Evolutionary conservation across 2,888 invertebrate genomes (phyloP), one percentile per base, ranked within the genome.

Genomic region (Podotricha telesiphe): DNA sequence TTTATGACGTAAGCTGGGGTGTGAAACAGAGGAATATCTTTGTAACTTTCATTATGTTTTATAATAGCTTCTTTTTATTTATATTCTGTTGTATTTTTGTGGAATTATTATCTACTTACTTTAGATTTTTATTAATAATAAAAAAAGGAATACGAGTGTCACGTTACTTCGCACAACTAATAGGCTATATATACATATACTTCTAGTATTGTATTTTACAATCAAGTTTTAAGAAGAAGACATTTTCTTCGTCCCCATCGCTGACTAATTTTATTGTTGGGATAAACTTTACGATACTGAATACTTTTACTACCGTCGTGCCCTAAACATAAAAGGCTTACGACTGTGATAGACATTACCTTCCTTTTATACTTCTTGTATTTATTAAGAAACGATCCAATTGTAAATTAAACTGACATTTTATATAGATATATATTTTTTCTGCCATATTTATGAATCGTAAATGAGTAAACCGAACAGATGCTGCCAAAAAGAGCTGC

Each of bases 291-390:
- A 89, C 82, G 87, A 84, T 80, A 84, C 82, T 86, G 85, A 82
- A 89, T 90, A 87, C 88, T 86, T 90, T 88, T 71, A 90, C 86
- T 86, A 86, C 77, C 83, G 83, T 86, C 87, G 86, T 82, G 83
- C 82, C 83, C 84, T 83, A 83, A 86, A 82, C 82, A 83, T 87
- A 84, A 87, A 88, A 87, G 89, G 89, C 88, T 89, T 86, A 81
- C 83, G 73, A 67, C 63, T 66, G 64, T 53, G 51, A 66, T 63
- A 63, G 66, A 50, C 66, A 64, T 68, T 66, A 66, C 66, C 62
- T 68, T 63, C 15, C 28, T 55, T 63, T 59, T 59, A 58, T 58
- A n/a, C 61, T 68, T 51, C 61, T 71, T 51, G 51, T 63, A 66
- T 58, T 66, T 63, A 58, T 63, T 63, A 55, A 62, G 19, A 65